Percentiles rank a stretch among this genome's conserved stretches.
phyloP scores from a whole-genome alignment of 2,888 invertebrate genomes.

The Drosophila putrida region DNA sequence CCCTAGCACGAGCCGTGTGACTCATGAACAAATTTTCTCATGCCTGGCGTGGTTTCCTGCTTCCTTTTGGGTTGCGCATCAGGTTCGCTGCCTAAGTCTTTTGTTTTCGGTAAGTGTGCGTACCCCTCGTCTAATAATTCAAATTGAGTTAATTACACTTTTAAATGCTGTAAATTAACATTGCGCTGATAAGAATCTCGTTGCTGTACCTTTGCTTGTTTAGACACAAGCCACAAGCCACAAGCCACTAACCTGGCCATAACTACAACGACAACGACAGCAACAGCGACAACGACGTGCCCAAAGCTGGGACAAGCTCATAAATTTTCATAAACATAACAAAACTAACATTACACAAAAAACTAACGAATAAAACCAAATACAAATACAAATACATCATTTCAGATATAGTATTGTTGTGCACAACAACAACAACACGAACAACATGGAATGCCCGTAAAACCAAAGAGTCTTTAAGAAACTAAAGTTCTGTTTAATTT shows the following conservation, averaged over 20 bases:
- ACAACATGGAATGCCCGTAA: slow-evolving; percentile 1
- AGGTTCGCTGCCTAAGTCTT: slow-evolving; percentile 82
- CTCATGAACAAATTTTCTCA: slow-evolving; percentile 71
- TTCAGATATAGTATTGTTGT: slow-evolving; percentile 43
- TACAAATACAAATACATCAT: slow-evolving; percentile 30
- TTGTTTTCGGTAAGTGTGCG: slow-evolving; percentile 45
- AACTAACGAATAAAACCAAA: slow-evolving; percentile 20
- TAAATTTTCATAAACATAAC: slow-evolving; percentile 75
- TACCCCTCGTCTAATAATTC: slow-evolving; percentile 52
- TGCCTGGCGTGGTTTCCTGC: slow-evolving; percentile 70
- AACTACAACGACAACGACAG: slow-evolving; percentile 53
- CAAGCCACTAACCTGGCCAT: slow-evolving; percentile 55
- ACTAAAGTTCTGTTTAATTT: slow-evolving; percentile 60
- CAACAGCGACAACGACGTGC: slow-evolving; percentile 26
- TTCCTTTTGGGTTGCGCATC: slow-evolving; percentile 60
- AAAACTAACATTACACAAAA: slow-evolving; percentile 49
- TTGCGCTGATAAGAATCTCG: slow-evolving; percentile 73
- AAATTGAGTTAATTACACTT: slow-evolving; percentile 80
- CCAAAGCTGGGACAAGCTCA: slow-evolving; percentile 65
- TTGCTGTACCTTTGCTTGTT: slow-evolving; percentile 35
- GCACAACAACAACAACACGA: slow-evolving; percentile 16
- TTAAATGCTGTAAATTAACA: slow-evolving; percentile 79
- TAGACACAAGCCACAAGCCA: slow-evolving; percentile 72
- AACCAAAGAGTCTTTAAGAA: slow-evolving; percentile 8
- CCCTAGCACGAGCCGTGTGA: slow-evolving; percentile 68